phyloP scores from a whole-genome alignment of 2,888 invertebrate species.

The Epirrhoe tristata region DNA sequence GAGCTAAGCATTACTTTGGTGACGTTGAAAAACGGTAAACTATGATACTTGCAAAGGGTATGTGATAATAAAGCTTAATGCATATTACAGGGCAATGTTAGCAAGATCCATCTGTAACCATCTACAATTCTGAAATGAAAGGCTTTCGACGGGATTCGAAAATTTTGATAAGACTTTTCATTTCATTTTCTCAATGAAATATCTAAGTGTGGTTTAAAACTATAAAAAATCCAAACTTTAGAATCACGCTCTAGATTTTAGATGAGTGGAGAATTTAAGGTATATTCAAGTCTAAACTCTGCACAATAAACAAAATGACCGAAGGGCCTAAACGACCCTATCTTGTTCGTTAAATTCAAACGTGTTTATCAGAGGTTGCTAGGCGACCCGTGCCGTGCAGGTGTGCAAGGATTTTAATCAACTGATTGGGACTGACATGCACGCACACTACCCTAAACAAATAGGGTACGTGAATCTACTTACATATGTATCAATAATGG shows the following conservation, averaged over 20 bases:
- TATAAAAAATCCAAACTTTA: no score
- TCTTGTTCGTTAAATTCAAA: constrained; percentile 59
- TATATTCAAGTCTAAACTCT: neutral
- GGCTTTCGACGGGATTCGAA: no score
- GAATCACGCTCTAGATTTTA: no score
- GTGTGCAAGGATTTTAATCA: constrained; percentile 81
- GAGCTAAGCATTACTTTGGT: constrained; percentile 63
- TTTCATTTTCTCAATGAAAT: no score
- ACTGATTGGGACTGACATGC: constrained; percentile 68
- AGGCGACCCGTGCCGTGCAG: constrained; percentile 68
- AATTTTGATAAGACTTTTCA: no score
- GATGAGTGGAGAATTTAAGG: no score
- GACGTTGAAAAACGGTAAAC: constrained; percentile 54
- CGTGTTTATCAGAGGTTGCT: constrained; percentile 70
- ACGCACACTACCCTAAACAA: constrained; percentile 36
- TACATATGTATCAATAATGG: constrained; percentile 31
- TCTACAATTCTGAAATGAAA: no score
- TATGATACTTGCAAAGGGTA: constrained; percentile 43
- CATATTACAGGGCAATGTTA: no score
- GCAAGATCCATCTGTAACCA: no score
- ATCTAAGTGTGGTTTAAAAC: no score
- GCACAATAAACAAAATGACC: constrained; percentile 20
- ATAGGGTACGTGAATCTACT: constrained; percentile 34
- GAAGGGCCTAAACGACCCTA: constrained; percentile 33
- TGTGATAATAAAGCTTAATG: neutral